phyloP scores from a whole-genome alignment of 1,140 invertebrate genomes.

The Drosophila persimilis region DNA sequence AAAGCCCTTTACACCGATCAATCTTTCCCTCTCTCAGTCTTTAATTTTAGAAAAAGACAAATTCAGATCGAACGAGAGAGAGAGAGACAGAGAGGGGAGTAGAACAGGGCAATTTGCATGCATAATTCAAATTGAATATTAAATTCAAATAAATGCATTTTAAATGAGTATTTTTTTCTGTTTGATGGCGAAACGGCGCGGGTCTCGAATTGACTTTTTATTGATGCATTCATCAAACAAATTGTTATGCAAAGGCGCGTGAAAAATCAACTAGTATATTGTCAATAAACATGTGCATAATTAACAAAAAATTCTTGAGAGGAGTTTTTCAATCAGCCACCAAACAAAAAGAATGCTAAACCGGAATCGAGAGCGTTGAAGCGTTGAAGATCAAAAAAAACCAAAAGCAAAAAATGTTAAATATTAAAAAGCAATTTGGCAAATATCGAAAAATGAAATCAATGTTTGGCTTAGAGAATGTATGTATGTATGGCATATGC shows the following conservation, averaged over 20 bases:
- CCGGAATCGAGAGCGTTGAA: slow-evolving; percentile 2
- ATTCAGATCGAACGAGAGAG: background rate
- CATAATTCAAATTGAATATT: slow-evolving; percentile 74
- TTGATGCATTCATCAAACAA: slow-evolving; percentile 53
- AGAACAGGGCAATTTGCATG: slow-evolving; percentile 59
- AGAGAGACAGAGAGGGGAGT: background rate
- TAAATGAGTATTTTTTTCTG: slow-evolving; percentile 47
- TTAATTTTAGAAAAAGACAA: slow-evolving; percentile 4
- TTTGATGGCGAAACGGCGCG: no score
- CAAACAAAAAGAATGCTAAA: slow-evolving; percentile 3
- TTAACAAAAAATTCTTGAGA: slow-evolving; percentile 52
- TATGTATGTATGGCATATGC: background rate
- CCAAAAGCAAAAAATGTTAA: slow-evolving; percentile 8
- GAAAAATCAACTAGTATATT: slow-evolving; percentile 69
- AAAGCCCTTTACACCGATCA: slow-evolving; percentile 3
- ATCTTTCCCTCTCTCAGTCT: slow-evolving; percentile 10
- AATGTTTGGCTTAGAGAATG: background rate
- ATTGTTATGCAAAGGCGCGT: slow-evolving; percentile 78
- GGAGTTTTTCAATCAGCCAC: background rate
- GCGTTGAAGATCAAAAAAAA: slow-evolving; percentile 12
- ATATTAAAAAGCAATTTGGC: slow-evolving; percentile 10
- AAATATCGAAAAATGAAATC: slow-evolving; percentile 9
- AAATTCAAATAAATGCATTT: slow-evolving; percentile 72
- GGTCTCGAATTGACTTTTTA: background rate
- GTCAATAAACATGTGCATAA: slow-evolving; percentile 70